A percentile compares a stretch with the other conserved stretches of the same genome.
Evolutionary conservation across 23 tunicate genomes (phyloP).

Genomic region (Diplosoma virens): DNA sequence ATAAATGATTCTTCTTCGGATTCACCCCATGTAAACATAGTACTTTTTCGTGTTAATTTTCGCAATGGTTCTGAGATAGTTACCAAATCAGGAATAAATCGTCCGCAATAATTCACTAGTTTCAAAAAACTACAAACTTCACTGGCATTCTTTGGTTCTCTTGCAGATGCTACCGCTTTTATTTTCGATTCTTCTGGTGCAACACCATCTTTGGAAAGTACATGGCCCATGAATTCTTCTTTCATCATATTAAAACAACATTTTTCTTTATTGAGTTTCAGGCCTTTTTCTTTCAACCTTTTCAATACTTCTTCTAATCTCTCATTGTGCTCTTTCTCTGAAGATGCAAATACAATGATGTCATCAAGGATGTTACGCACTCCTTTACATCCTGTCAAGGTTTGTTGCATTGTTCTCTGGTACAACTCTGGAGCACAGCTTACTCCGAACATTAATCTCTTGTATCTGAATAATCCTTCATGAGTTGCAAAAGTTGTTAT

Average conservation of each 20-base stretch:
- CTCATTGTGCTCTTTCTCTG: slow-evolving; percentile 12
- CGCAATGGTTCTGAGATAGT: slow-evolving; percentile 23
- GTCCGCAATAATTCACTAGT: slow-evolving; percentile 7
- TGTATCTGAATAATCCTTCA: slow-evolving; percentile 21
- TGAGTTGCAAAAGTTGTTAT: slow-evolving; percentile 28
- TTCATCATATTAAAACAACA: slow-evolving; percentile 7
- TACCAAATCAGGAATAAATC: slow-evolving; percentile 29
- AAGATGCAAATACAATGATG: slow-evolving; percentile 21
- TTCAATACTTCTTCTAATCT: slow-evolving; percentile 1
- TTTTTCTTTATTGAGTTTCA: slow-evolving; percentile 4
- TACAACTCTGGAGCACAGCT: slow-evolving; percentile 44
- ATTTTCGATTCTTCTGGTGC: slow-evolving; percentile 25
- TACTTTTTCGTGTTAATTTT: neutral
- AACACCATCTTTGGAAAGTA: slow-evolving; percentile 22
- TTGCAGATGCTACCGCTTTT: slow-evolving; percentile 14
- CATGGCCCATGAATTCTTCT: slow-evolving; percentile 24
- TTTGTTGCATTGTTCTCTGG: slow-evolving; percentile 17
- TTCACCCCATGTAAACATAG: neutral
- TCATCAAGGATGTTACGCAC: slow-evolving; percentile 44
- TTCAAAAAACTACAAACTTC: slow-evolving; percentile 30
- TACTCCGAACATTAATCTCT: slow-evolving; percentile 23
- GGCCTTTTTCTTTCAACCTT: slow-evolving; percentile 7
- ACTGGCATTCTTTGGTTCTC: slow-evolving; percentile 13
- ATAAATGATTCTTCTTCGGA: slow-evolving; percentile 2
- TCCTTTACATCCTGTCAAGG: slow-evolving; percentile 22